Evolutionary conservation across 2,888 invertebrate genomes (phyloP), one percentile per base, ranked within the genome.

Genomic region (Epistrophe eligans): DNA sequence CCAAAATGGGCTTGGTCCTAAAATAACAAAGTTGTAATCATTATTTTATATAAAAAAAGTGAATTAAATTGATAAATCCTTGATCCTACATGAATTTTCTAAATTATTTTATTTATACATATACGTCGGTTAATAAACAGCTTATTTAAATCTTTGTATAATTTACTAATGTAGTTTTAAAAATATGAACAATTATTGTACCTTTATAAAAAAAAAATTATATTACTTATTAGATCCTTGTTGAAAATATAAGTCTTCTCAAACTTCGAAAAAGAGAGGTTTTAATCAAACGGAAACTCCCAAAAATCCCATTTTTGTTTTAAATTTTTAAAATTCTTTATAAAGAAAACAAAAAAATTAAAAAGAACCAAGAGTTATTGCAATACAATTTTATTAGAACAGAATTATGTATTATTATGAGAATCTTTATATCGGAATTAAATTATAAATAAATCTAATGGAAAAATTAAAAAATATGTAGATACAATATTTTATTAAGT

Each of bases 391-490:
- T 79, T 76, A 83, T 83, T 62, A 67, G 64, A 55, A 64, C 43
- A n/a, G 35, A 79, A 64, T 70, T 79, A 72, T 72, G 70, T 72
- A 83, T 70, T 79, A 83, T 73, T 84, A 84, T 64, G 70, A 28
- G 79, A 79, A 60, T 74, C 84, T 84, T 84, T 84, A 84, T 79
- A 84, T 79, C 52, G 43, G 66, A 74, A 58, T 48, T 79, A 84
- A 84, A 79, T 76, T 84, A 84, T 74, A 71, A 76, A 84, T 52
- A 79, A 79, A 84, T 79, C 67, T 67, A 70, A 71, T n/a, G 60
- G 52, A 74, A 74, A 72, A 74, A 57, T 72, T 89, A 93, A 96
- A 93, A 67, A 55, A 48, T 9, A 17, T 8, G 6, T n/a, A 45
- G n/a, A n/a, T 15, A 43, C 0, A 15, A 15, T 43, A 4, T 10